Percentiles rank a stretch among this genome's conserved stretches.
Conservation (phyloP, 2,888 invertebrate genomes). For the Siphlonurus alternatus region DNA sequence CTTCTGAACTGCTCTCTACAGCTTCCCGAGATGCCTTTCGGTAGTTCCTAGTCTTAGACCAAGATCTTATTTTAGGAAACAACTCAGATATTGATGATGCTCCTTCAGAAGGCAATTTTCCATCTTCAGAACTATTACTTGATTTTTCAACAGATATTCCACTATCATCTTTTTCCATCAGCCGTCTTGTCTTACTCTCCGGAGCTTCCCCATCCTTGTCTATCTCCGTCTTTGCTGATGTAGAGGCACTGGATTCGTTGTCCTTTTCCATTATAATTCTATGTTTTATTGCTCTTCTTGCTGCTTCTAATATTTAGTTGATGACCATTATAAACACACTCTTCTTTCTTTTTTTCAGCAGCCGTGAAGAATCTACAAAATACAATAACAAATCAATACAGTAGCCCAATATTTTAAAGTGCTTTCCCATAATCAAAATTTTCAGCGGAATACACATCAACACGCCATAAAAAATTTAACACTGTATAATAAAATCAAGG, state of each 20-base stretch:
- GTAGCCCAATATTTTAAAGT: too few species aligned
- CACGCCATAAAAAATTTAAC: too few species aligned
- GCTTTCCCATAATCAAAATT: too few species aligned
- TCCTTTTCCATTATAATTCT: too few species aligned
- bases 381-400: too few species aligned
- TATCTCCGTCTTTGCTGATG: neutral
- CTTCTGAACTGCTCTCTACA: constrained; percentile 11
- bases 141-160: constrained; percentile 17
- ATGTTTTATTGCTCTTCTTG: too few species aligned
- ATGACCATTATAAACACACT: too few species aligned
- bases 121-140: constrained; percentile 12
- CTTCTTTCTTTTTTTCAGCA: too few species aligned
- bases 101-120: constrained; percentile 8
- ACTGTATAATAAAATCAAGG: too few species aligned
- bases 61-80: constrained; percentile 19
- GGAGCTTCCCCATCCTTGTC: neutral
- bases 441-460: too few species aligned
- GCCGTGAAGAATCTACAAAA: too few species aligned
- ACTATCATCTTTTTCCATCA: constrained; percentile 12
- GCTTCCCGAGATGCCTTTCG: constrained; percentile 15
- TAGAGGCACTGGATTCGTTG: neutral
- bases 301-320: too few species aligned
- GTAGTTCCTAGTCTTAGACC: constrained; percentile 21
- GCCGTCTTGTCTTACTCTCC: constrained; percentile 4
- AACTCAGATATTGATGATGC: constrained; percentile 10